Base-by-base conservation (phyloP, 2,797 vertebrate species). In the Muraenolepis orangiensis region DNA sequence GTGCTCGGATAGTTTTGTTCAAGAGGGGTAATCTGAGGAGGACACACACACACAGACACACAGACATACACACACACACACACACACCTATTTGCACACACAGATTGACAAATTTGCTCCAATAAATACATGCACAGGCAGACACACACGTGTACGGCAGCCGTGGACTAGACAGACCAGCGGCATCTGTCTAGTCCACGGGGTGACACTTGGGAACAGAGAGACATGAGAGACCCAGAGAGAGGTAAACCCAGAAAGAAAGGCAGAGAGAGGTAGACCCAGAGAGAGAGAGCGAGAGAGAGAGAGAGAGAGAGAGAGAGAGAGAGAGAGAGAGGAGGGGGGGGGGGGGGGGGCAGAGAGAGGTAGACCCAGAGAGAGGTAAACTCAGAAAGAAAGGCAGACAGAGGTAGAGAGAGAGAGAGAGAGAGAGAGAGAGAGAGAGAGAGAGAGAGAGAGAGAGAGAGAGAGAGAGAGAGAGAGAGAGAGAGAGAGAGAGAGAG, bases 21-120 rank as follows among this genome's bases (percentile, higher is more conserved):
- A 81, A 77, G 75, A 36, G 72, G 72, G 82, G 84, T 89, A 86
- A 87, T 70, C 76, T 71, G 84, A 88, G 84, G 74, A 84, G 75
- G 71, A 74, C 67, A 38, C 38, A 46, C 70, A 71, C 38, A 28
- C 30, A 69, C 31, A 31, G 2, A 34, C 18, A 34, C 66, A 30
- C 69, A 76, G 30, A 38, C 32, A 69, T 30, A 10, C 13, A 69
- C 28, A 69, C 14, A 26, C 6, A 66, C 23, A 66, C 61, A 8
- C 61, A 11, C 14, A 11, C 18, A 66, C 61, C 26, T 13, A 23
- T 13, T 6, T 13, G 13, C 38, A 40, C 38, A 40, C 38, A 40
- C 38, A 40, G n/a, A n/a, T n/a, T n/a, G n/a, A n/a, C n/a, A n/a
- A n/a, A n/a, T n/a, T n/a, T n/a, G n/a, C n/a, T n/a, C n/a, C n/a